Conservation (phyloP, 2,888 invertebrate genomes). For the Nasonovia ribisnigri region DNA sequence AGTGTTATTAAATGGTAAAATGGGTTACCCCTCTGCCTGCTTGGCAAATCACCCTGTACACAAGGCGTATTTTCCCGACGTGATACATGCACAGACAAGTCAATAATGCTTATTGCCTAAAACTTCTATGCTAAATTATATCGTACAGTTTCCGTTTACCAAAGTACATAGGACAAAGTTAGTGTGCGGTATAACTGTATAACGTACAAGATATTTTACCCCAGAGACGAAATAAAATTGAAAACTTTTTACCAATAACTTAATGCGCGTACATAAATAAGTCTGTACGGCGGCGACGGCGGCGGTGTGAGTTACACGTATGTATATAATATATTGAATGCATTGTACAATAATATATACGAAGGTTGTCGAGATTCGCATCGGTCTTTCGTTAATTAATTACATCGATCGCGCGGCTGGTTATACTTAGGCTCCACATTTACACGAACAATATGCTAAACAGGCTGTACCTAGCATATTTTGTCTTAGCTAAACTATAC, state of each 20-base stretch:
- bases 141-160: not conserved
- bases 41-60: not conserved
- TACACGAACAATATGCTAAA: not conserved
- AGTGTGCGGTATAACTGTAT: not conserved
- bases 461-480: not conserved
- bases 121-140: not conserved
- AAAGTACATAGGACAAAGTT: not conserved
- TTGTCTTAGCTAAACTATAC: not conserved
- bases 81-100: not conserved
- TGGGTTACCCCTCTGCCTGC: too few species aligned
- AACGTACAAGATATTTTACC: not conserved
- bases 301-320: not conserved
- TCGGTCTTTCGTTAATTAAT: not conserved
- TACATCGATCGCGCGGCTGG: not conserved
- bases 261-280: constrained; percentile 3
- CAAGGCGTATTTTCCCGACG: not conserved
- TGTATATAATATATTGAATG: not conserved
- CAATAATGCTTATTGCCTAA: not conserved
- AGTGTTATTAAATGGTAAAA: too few species aligned
- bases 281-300: not conserved
- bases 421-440: not conserved
- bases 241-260: constrained; percentile 13
- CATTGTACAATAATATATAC: not conserved
- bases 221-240: not conserved
- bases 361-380: not conserved